phyloP scores from a whole-genome alignment of 2,113 vertebrate genomes.

The Pluvialis apricaria region DNA sequence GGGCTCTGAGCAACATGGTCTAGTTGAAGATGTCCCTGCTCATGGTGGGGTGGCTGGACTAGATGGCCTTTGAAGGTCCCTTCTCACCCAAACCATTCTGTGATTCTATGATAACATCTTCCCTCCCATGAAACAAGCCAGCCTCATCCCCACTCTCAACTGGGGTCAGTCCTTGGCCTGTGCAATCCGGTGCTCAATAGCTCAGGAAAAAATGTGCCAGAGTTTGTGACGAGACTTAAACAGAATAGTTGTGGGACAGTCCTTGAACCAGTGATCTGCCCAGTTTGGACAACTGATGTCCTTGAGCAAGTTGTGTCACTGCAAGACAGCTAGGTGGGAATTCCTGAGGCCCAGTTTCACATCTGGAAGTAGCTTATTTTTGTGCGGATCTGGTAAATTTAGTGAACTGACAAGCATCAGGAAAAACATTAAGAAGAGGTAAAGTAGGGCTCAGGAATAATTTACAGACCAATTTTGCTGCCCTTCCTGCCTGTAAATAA shows the following conservation, averaged over 20 bases:
- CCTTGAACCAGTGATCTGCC: background rate
- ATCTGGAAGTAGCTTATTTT: background rate
- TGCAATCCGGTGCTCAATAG: background rate
- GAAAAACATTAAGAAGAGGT: background rate
- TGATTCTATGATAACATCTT: background rate
- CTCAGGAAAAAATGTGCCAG: background rate
- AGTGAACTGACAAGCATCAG: background rate
- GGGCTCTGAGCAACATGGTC: background rate
- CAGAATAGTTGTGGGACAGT: background rate
- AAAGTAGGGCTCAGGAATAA: background rate
- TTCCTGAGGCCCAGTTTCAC: background rate
- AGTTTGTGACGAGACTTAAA: background rate
- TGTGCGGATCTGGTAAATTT: background rate
- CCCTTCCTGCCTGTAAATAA: background rate
- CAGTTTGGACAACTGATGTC: background rate
- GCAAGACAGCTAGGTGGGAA: background rate
- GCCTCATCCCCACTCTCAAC: background rate
- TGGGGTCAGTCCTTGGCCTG: background rate
- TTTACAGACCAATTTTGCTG: background rate
- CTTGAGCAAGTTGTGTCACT: background rate
- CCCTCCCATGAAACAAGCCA: background rate
- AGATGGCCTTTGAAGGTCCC: rapidly evolving
- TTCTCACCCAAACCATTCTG: background rate
- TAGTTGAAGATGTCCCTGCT: background rate
- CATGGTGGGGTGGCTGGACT: rapidly evolving